Percentiles rank a stretch among this genome's conserved stretches.
These are phyloP conservation scores for Helleia helle DNA, from an alignment of 2,888 invertebrate genomes.

Conservation along the genomic window DNA sequence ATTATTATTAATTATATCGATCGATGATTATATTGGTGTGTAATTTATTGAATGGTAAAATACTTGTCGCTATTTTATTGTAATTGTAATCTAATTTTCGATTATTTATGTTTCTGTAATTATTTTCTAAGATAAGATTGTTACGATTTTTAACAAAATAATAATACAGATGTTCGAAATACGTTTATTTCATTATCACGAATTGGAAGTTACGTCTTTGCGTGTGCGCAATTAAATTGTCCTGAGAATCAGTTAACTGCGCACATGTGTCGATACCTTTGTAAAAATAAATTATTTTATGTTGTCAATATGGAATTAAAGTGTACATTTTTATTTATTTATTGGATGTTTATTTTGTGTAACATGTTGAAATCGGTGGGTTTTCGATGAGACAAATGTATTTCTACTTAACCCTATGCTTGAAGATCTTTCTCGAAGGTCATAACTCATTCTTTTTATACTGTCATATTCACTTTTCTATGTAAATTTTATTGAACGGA, in stretches of 20 bases:
- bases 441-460: constrained; percentile 9
- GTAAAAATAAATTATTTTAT: constrained; percentile 3
- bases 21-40: constrained; percentile 30
- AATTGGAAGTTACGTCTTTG: neutral
- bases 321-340: constrained; percentile 8
- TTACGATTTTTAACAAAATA: constrained; percentile 7
- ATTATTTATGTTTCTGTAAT: constrained; percentile 47
- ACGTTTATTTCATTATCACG: constrained; percentile 5
- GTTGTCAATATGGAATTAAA: constrained; percentile 5
- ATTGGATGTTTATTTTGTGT: constrained; percentile 7
- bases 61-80: constrained; percentile 24
- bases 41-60: constrained; percentile 55
- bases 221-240: neutral
- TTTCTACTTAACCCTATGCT: constrained; percentile 9
- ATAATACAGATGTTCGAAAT: constrained; percentile 5
- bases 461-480: constrained; percentile 9
- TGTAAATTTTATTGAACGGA: constrained; percentile 4
- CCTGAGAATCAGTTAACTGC: neutral
- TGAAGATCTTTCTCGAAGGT: neutral
- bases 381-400: neutral
- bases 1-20: constrained; percentile 59
- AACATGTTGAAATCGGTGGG: neutral
- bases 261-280: neutral
- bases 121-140: constrained; percentile 11
- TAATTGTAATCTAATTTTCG: constrained; percentile 31